phyloP scores from a whole-genome alignment of 2,797 vertebrate genomes.

The Sebastes variabilis region DNA sequence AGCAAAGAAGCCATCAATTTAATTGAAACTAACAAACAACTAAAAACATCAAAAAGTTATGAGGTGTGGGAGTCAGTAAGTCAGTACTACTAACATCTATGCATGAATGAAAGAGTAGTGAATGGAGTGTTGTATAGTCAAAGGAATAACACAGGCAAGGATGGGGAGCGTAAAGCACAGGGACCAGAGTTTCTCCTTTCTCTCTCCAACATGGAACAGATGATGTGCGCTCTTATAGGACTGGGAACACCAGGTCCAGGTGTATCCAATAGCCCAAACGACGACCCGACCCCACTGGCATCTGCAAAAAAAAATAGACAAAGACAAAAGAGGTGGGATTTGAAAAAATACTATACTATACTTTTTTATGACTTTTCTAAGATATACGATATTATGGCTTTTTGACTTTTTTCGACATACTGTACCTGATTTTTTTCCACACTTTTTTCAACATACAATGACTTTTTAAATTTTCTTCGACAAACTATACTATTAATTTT shows the following conservation, averaged over 20 bases:
- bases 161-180: no score
- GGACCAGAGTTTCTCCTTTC: neutral
- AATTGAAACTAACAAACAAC: neutral
- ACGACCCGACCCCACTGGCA: neutral
- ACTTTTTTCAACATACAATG: no score
- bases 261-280: neutral
- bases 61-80: neutral
- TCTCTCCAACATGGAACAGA: neutral
- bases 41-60: neutral
- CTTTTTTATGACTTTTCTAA: no score
- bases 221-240: neutral
- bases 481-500: no score
- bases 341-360: no score
- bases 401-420: no score
- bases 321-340: no score
- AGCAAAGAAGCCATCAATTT: neutral
- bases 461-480: no score
- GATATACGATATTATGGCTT: no score
- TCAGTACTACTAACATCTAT: neutral
- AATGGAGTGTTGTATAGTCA: neutral
- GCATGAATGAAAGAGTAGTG: neutral
- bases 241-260: neutral
- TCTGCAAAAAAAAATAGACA: neutral
- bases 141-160: neutral
- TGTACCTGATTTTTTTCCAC: no score